A percentile compares a stretch with the other conserved stretches of the same genome.
These are phyloP conservation scores for Platypus cylindrus DNA, from an alignment of 2,888 invertebrate genomes.

Conservation along the genomic window DNA sequence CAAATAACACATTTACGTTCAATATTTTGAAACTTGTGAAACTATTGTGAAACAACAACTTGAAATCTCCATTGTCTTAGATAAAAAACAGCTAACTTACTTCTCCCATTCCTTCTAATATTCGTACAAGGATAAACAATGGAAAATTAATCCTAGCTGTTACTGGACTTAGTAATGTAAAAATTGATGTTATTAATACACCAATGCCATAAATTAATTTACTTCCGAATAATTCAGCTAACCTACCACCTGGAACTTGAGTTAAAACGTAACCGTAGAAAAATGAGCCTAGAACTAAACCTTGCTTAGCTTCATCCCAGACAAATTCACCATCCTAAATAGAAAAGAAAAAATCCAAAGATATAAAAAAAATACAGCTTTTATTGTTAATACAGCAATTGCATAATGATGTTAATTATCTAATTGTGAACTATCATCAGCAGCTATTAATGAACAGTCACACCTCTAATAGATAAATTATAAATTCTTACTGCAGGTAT, in stretches of 20 bases:
- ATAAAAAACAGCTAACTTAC: too few relatives aligned
- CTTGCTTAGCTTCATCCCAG: slow-evolving; percentile 69
- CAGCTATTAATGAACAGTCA: neutral
- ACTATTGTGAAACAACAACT: too few relatives aligned
- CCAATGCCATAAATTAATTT: slow-evolving; percentile 75
- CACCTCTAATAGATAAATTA: neutral
- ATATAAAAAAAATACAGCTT: neutral
- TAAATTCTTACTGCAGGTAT: slow-evolving; percentile 23
- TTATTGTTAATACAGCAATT: slow-evolving; percentile 2
- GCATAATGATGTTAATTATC: neutral
- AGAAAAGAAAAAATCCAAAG: slow-evolving; percentile 13
- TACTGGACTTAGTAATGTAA: slow-evolving; percentile 72
- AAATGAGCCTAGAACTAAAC: slow-evolving; percentile 69
- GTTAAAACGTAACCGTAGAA: slow-evolving; percentile 75
- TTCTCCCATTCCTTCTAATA: slow-evolving; percentile 75
- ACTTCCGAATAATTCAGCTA: slow-evolving; percentile 81
- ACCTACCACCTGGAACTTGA: slow-evolving; percentile 64
- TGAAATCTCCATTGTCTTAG: too few relatives aligned
- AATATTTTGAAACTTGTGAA: too few relatives aligned
- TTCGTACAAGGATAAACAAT: slow-evolving; percentile 60
- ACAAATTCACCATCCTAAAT: slow-evolving; percentile 58
- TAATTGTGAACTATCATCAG: too few relatives aligned
- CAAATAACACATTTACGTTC: too few relatives aligned
- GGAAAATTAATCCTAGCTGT: slow-evolving; percentile 57
- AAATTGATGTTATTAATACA: slow-evolving; percentile 65